These are phyloP conservation scores for Rynchops niger DNA, from an alignment of 2,113 vertebrate genomes.

Conservation along the genomic window DNA sequence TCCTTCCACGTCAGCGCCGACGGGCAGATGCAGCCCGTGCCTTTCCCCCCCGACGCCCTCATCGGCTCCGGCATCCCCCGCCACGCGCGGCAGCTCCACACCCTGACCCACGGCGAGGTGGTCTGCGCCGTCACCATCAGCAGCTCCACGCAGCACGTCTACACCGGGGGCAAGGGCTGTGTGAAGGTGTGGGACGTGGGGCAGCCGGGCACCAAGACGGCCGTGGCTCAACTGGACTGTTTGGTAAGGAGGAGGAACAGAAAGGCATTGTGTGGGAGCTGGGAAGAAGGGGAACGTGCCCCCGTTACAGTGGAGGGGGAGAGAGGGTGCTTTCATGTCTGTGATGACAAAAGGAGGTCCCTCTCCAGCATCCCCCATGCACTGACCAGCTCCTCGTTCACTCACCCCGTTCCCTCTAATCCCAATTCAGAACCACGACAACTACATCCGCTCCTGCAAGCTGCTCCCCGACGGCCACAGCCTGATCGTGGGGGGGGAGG, in stretches of 20 bases:
- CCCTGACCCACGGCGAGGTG: conserved; percentile 87
- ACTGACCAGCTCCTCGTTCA: not conserved
- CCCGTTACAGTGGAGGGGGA: no score
- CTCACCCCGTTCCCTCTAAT: rapidly evolving
- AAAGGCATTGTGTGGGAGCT: not conserved
- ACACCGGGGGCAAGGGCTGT: conserved; percentile 89
- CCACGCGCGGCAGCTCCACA: conserved; percentile 86
- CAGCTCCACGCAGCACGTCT: conserved; percentile 86
- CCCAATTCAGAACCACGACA: conserved; percentile 61
- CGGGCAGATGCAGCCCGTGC: conserved; percentile 91
- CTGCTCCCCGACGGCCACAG: conserved; percentile 82
- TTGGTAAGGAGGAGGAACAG: conserved; percentile 45
- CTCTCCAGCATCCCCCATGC: rapidly evolving
- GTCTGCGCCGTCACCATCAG: conserved; percentile 93
- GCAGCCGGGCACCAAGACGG: conserved; percentile 87
- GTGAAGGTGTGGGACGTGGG: conserved; percentile 95
- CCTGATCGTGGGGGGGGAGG: conserved; percentile 81
- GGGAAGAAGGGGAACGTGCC: not conserved
- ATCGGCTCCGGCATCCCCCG: conserved; percentile 83
- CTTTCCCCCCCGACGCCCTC: conserved; percentile 86
- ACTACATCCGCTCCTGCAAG: conserved; percentile 85
- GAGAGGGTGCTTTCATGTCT: not conserved
- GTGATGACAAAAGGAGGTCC: no score
- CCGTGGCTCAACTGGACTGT: conserved; percentile 78
- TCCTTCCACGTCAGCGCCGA: conserved; percentile 89